These are phyloP conservation scores for Melitaea athalia DNA, from an alignment of 2,888 invertebrate genomes.

Conservation along the genomic window DNA sequence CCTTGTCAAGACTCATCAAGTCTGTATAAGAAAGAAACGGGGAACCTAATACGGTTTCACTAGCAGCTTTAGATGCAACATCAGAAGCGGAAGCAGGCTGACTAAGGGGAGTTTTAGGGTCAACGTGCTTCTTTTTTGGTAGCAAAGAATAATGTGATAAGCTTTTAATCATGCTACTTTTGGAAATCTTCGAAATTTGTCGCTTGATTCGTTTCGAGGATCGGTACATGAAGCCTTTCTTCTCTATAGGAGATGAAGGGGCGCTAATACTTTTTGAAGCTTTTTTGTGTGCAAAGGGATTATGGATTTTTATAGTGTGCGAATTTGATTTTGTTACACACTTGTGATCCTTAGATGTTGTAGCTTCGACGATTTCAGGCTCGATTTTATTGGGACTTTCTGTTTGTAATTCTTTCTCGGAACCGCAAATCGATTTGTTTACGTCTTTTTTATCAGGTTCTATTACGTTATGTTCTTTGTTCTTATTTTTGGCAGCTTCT, in stretches of 20 bases:
- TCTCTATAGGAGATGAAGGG: conserved; percentile 74
- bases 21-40: conserved; percentile 78
- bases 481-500: conserved; percentile 41
- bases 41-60: conserved; percentile 80
- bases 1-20: conserved; percentile 64
- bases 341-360: conserved; percentile 48
- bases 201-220: conserved; percentile 70
- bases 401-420: conserved; percentile 18
- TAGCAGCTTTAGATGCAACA: conserved; percentile 66
- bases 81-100: conserved; percentile 70
- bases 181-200: conserved; percentile 69
- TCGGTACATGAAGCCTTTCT: conserved; percentile 69
- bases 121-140: conserved; percentile 66
- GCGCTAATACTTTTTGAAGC: conserved; percentile 69
- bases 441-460: conserved; percentile 22
- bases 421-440: conserved; percentile 11
- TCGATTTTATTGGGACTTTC: conserved; percentile 21
- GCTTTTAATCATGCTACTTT: conserved; percentile 76
- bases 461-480: conserved; percentile 16
- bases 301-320: conserved; percentile 70
- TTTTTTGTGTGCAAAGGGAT: conserved; percentile 72
- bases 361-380: conserved; percentile 13
- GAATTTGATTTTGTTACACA: conserved; percentile 60
- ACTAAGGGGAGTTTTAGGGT: conserved; percentile 58
- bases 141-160: conserved; percentile 72